Conservation (phyloP, 2,113 vertebrate species). For the Tragelaphus scriptus region DNA sequence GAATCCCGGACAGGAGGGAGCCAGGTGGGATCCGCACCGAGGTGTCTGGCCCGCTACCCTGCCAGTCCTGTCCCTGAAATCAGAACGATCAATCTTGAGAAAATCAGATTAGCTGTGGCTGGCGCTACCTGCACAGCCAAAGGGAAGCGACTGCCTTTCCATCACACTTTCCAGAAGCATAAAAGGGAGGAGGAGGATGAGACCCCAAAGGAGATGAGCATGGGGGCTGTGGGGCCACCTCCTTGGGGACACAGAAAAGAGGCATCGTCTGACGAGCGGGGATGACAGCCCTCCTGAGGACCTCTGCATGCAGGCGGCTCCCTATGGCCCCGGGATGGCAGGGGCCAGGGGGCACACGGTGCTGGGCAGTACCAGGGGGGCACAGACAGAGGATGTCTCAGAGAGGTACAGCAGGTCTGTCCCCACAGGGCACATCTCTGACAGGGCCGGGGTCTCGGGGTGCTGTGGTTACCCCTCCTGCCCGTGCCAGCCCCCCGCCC, state of each 20-base stretch:
- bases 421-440: accelerated
- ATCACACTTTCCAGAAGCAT: not conserved
- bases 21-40: not conserved
- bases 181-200: not conserved
- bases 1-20: not conserved
- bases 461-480: not conserved
- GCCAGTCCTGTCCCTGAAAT: not conserved
- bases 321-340: not conserved
- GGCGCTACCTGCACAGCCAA: not conserved
- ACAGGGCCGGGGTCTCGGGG: accelerated
- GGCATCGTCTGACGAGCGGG: not conserved
- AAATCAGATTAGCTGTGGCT: not conserved
- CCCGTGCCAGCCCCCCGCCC: accelerated
- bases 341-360: accelerated
- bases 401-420: not conserved
- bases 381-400: not conserved
- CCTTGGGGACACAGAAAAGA: not conserved
- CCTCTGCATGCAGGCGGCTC: not conserved
- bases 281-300: not conserved
- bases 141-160: accelerated
- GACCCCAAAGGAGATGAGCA: not conserved
- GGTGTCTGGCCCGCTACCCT: not conserved
- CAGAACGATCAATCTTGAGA: not conserved
- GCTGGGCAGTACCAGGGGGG: not conserved
- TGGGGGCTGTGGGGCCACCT: not conserved